phyloP scores from a whole-genome alignment of 1,140 invertebrate genomes.

The Rhyzopertha dominica region DNA sequence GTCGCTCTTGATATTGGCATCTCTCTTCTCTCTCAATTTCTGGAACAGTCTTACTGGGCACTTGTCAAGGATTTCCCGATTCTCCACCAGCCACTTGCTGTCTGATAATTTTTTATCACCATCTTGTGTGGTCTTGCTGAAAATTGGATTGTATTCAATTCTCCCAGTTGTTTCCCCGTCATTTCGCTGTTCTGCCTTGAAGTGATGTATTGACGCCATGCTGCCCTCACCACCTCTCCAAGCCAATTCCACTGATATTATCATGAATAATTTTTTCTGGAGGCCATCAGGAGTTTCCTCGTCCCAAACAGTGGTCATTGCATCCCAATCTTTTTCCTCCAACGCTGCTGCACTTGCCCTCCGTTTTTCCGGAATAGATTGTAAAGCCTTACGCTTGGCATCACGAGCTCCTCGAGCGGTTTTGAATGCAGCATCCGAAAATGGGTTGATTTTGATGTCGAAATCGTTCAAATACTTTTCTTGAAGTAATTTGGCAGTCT shows the following conservation, averaged over 20 bases:
- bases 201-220: constrained; percentile 1
- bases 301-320: constrained; percentile 3
- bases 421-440: no score
- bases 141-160: constrained; percentile 20
- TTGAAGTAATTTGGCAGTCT: no score
- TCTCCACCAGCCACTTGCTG: constrained; percentile 13
- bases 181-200: constrained; percentile 4
- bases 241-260: constrained; percentile 3
- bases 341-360: constrained; percentile 7
- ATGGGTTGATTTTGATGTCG: no score
- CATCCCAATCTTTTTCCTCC: constrained; percentile 1
- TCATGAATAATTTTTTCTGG: constrained; percentile 2
- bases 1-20: no score
- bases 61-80: neutral
- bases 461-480: no score
- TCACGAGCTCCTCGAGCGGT: no score
- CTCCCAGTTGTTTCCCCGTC: constrained; percentile 5
- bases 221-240: constrained; percentile 10
- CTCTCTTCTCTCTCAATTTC: no score
- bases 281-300: constrained; percentile 7
- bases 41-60: no score
- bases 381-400: no score
- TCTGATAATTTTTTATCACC: constrained; percentile 13
- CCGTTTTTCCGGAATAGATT: constrained; percentile 7
- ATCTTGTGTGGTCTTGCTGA: constrained; percentile 16